A percentile compares a stretch with the other conserved stretches of the same genome.
Conservation (phyloP, 2,113 vertebrate genomes). For the Rhynchomys soricoides region DNA sequence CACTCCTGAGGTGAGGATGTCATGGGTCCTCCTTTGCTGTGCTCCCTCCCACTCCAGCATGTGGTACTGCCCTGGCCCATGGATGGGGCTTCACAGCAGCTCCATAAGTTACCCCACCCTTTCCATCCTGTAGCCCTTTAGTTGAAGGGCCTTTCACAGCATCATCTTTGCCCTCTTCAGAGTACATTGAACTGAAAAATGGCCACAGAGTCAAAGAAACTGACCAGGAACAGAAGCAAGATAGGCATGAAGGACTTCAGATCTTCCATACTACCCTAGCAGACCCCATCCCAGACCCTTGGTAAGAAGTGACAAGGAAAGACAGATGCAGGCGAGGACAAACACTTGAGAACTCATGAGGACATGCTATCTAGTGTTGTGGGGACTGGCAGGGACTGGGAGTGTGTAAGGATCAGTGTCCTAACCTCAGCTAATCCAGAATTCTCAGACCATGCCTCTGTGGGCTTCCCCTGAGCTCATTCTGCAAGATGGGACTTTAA, state of each 20-base stretch:
- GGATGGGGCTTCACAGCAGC: background rate
- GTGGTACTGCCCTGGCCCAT: background rate
- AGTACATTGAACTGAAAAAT: slow-evolving; percentile 38
- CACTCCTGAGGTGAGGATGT: background rate
- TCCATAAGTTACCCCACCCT: background rate
- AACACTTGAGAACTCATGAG: background rate
- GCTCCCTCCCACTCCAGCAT: background rate
- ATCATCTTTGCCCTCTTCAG: background rate
- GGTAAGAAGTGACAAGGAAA: slow-evolving; percentile 31
- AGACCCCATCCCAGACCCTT: background rate
- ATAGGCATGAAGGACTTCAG: background rate
- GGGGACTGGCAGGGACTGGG: background rate
- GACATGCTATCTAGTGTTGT: no score
- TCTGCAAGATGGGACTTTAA: background rate
- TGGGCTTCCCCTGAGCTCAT: background rate
- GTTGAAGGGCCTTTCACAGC: background rate
- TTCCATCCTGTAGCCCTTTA: background rate
- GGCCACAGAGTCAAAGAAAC: slow-evolving; percentile 1
- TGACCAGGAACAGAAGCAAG: slow-evolving; percentile 8
- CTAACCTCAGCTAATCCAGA: background rate
- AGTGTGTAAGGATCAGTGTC: background rate
- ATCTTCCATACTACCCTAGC: background rate
- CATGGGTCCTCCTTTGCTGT: background rate
- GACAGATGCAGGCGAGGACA: background rate
- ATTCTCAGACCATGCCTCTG: background rate